These are phyloP conservation scores for Terrapene triunguis DNA, from an alignment of 2,113 vertebrate species.

Conservation along the genomic window DNA sequence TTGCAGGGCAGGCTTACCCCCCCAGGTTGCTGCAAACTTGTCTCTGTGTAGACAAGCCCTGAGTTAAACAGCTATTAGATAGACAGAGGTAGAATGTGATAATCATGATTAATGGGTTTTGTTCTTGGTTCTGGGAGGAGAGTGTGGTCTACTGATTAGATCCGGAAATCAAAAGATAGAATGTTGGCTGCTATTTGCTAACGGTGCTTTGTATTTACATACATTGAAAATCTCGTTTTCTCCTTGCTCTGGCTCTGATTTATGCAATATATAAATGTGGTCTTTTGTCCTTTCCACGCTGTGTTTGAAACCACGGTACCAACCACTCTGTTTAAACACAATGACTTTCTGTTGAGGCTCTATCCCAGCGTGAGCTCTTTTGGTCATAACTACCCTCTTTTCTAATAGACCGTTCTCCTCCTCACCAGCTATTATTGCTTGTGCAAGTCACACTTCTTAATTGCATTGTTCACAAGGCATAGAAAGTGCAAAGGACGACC, in stretches of 20 bases:
- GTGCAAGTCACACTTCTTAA: not conserved
- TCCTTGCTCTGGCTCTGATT: not conserved
- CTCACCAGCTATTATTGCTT: not conserved
- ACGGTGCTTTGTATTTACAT: not conserved
- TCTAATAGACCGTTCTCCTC: not conserved
- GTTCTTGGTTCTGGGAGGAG: not conserved
- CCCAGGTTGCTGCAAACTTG: not conserved
- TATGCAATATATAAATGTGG: not conserved
- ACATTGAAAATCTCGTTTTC: not conserved
- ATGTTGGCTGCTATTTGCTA: not conserved
- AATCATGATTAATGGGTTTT: not conserved
- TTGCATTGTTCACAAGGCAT: not conserved
- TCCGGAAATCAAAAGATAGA: not conserved
- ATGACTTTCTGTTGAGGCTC: not conserved
- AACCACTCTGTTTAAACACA: not conserved
- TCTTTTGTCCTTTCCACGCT: not conserved
- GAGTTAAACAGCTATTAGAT: not conserved
- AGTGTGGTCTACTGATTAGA: accelerated
- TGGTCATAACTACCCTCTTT: not conserved
- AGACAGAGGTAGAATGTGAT: accelerated
- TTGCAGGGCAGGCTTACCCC: not conserved
- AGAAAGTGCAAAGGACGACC: constrained; percentile 25
- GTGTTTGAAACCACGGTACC: accelerated
- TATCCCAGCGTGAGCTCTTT: not conserved
- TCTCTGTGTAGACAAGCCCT: not conserved